These are phyloP conservation scores for Vimba vimba DNA, from an alignment of 2,113 vertebrate genomes.

Conservation along the genomic window DNA sequence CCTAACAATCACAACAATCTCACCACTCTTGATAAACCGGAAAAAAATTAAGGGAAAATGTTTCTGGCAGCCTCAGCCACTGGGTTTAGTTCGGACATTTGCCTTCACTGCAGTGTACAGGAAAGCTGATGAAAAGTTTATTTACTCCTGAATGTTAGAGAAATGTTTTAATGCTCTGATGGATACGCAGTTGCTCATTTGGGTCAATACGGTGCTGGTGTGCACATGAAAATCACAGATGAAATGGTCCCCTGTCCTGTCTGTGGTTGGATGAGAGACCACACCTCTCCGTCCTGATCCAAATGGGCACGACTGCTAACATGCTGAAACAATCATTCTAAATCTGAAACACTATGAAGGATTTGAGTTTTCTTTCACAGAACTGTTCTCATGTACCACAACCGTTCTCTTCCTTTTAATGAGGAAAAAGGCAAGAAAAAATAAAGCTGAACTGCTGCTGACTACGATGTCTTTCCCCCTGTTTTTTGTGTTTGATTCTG, in stretches of 20 bases:
- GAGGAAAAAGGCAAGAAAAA: constrained; percentile 55
- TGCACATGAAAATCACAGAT: constrained; percentile 77
- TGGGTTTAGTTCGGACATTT: constrained; percentile 9
- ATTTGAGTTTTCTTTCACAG: constrained; percentile 43
- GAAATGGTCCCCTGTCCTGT: constrained; percentile 76
- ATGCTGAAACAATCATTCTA: constrained; percentile 41
- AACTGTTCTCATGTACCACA: constrained; percentile 53
- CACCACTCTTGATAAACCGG: neutral
- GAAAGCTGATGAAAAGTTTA: constrained; percentile 22
- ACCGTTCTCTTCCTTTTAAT: constrained; percentile 60
- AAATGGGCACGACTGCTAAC: constrained; percentile 61
- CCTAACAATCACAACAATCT: neutral
- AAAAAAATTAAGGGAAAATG: neutral
- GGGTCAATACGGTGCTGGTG: constrained; percentile 64
- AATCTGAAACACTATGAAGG: constrained; percentile 10
- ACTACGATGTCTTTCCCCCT: constrained; percentile 31
- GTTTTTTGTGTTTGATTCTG: constrained; percentile 38
- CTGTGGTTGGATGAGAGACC: constrained; percentile 73
- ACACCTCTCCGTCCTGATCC: constrained; percentile 61
- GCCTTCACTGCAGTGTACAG: constrained; percentile 31
- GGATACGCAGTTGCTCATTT: constrained; percentile 57
- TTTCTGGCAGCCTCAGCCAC: neutral
- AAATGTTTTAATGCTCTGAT: constrained; percentile 9
- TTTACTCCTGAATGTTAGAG: constrained; percentile 40
- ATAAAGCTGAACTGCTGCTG: constrained; percentile 67